Evolutionary conservation across 1,140 invertebrate species (phyloP).

Genomic region (Zaprionus tsacasi): DNA sequence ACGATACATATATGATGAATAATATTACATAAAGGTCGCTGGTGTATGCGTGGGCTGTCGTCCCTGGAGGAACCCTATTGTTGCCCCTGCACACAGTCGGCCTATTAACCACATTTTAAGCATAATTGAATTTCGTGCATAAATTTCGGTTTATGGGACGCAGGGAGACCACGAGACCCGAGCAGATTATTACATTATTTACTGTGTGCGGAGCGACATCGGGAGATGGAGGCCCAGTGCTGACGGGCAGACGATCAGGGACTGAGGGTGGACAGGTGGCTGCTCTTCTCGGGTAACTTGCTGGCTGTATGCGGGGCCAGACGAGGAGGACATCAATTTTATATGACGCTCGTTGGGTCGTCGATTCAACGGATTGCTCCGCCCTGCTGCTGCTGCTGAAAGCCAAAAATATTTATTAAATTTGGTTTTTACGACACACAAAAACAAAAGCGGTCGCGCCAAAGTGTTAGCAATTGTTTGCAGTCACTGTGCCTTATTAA

Average conservation of each 20-base stretch:
- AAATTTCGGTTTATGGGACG: slow-evolving; percentile 80
- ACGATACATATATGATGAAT: slow-evolving; percentile 34
- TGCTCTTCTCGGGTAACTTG: too few species aligned
- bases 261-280: slow-evolving; percentile 45
- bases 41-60: not conserved
- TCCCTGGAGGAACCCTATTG: slow-evolving; percentile 62
- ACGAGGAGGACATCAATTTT: slow-evolving; percentile 75
- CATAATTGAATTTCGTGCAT: slow-evolving; percentile 82
- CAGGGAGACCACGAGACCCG: slow-evolving; percentile 69
- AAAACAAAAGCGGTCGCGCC: slow-evolving; percentile 11
- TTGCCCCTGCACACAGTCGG: slow-evolving; percentile 60
- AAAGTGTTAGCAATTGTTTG: slow-evolving; percentile 63
- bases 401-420: slow-evolving; percentile 74
- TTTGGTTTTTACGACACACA: slow-evolving; percentile 66
- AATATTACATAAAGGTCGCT: slow-evolving; percentile 58
- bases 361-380: slow-evolving; percentile 25
- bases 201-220: slow-evolving; percentile 53
- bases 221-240: not conserved
- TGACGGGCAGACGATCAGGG: slow-evolving; percentile 26
- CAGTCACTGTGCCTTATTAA: slow-evolving; percentile 44
- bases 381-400: slow-evolving; percentile 32
- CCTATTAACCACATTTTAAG: slow-evolving; percentile 82
- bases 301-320: slow-evolving; percentile 29
- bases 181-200: slow-evolving; percentile 81
- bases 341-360: slow-evolving; percentile 56